phyloP scores from a whole-genome alignment of 1,140 invertebrate species.

The Centruroides sculpturatus region DNA sequence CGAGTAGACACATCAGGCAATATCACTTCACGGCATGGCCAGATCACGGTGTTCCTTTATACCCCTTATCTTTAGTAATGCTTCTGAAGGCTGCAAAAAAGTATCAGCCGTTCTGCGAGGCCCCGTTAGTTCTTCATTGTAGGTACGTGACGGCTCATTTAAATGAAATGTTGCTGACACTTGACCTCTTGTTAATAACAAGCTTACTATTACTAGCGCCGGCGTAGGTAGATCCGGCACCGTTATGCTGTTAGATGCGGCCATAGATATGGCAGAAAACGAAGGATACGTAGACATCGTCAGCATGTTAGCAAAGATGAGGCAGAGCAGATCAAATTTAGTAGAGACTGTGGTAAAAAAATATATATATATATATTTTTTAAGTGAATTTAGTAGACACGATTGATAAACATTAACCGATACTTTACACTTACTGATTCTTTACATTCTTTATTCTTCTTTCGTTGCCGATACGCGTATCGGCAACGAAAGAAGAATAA shows the following conservation, averaged over 20 bases:
- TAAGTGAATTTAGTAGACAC: no score
- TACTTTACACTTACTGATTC: no score
- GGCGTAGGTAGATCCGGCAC: conserved; percentile 28
- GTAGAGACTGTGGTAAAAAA: conserved; percentile 33
- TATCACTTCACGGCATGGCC: conserved; percentile 95
- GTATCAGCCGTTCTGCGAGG: conserved; percentile 1
- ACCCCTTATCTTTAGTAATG: conserved; percentile 87
- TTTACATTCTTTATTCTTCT: no score
- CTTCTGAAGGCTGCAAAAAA: conserved; percentile 48
- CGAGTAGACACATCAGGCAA: conserved; percentile 34
- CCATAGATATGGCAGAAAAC: conserved; percentile 24
- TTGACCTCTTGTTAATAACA: no score
- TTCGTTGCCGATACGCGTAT: no score
- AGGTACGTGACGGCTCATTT: background rate
- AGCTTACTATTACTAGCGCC: conserved; percentile 13
- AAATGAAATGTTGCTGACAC: no score
- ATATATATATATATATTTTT: no score
- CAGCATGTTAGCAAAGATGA: conserved; percentile 25
- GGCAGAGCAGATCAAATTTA: conserved; percentile 28
- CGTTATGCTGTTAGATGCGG: conserved; percentile 30
- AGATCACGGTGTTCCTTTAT: conserved; percentile 86
- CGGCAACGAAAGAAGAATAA: no score
- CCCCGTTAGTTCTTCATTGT: conserved; percentile 8
- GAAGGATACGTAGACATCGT: conserved; percentile 27
- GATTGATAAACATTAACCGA: no score